Evolutionary conservation across 2,888 invertebrate species (phyloP), one percentile per base, ranked within the genome.

Genomic region (Geophilus truncorum): DNA sequence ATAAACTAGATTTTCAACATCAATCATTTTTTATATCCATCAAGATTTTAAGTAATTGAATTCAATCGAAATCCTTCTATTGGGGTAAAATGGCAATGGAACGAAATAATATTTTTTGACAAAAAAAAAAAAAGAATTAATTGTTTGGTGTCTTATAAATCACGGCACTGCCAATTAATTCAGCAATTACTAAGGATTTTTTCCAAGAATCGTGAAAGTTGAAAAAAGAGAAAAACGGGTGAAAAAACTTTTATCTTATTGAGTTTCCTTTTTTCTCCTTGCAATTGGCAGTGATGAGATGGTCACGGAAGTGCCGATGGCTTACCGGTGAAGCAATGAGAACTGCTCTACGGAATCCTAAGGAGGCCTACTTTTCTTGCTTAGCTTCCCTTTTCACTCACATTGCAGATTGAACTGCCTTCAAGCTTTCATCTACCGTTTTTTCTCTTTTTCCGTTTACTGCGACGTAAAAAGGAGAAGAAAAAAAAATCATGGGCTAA

Each of bases 281-380:
- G 70, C 70, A 70, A 70, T 70, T 70, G 70, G 70, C 70, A 70
- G 70, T 70, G 70, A 70, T 70, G 70, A 70, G 70, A 70, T 70
- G 70, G 70, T 70, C 70, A 70, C 70, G 70, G 70, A 70, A 70
- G 25, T 70, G 70, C 70, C 70, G 70, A 70, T 70, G 70, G 70
- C 70, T 70, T 70, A 70, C 70, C 70, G 70, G 10, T 70, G 70
- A 28, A 28, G 70, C 70, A 70, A 70, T 70, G 70, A 70, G 70
- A 70, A n/a, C 70, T 28, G 70, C 70, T 70, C 70, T 70, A 70
- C 70, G 70, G 70, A 70, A 70, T 70, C 70, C 25, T 70, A 70
- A 70, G 70, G 28, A 70, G 70, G 70, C 23, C 70, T 28, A 70
- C 25, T 28, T 70, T 62, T 70, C 28, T 25, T 6, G 10, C 25